These are phyloP conservation scores for Ophion costatus DNA, from an alignment of 2,888 invertebrate species.

Conservation along the genomic window DNA sequence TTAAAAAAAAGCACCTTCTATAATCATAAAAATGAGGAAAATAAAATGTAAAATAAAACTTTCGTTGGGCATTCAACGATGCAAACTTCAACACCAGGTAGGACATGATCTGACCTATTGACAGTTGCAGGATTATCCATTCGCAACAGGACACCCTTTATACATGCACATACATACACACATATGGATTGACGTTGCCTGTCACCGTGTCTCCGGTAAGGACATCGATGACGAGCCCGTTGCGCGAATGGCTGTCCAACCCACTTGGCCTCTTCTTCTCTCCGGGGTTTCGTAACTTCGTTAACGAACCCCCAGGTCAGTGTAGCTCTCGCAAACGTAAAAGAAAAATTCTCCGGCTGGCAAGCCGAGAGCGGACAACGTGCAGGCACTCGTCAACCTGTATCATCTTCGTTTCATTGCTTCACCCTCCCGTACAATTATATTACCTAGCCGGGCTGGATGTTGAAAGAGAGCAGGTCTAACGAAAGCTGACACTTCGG, in stretches of 20 bases:
- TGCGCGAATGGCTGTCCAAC: constrained; percentile 38
- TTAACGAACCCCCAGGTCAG: constrained; percentile 75
- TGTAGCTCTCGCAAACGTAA: constrained; percentile 43
- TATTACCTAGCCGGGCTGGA: constrained; percentile 5
- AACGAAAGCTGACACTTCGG: constrained; percentile 55
- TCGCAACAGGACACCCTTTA: no score
- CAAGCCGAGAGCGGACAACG: constrained; percentile 30
- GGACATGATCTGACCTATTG: no score
- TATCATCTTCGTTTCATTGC: constrained; percentile 35
- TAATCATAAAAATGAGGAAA: no score
- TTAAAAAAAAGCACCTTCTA: no score
- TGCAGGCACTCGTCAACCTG: constrained; percentile 57
- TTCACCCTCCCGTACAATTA: constrained; percentile 9
- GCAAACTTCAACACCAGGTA: no score
- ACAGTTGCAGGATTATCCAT: no score
- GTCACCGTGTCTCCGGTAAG: constrained; percentile 22
- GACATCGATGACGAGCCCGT: constrained; percentile 27
- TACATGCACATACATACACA: no score
- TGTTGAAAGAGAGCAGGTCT: constrained; percentile 31
- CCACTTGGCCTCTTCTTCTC: constrained; percentile 32
- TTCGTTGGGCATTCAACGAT: no score
- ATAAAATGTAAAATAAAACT: no score
- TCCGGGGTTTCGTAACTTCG: constrained; percentile 70
- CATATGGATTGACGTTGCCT: neutral
- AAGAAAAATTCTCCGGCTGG: no score